These are phyloP conservation scores for Crotalus horridus DNA, from an alignment of 2,113 vertebrate genomes.

Conservation along the genomic window DNA sequence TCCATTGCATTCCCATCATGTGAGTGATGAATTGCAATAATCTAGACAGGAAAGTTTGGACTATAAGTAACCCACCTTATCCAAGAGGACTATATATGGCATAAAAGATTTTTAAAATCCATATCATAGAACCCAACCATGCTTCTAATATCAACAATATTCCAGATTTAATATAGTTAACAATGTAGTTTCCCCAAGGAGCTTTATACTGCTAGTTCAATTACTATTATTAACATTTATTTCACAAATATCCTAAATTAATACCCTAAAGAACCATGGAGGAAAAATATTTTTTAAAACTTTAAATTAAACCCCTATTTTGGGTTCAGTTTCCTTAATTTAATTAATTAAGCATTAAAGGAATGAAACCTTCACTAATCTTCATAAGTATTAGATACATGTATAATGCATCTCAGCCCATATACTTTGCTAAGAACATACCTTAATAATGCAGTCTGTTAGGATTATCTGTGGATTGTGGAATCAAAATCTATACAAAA, in stretches of 20 bases:
- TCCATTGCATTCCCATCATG: neutral
- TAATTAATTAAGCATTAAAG: conserved; percentile 37
- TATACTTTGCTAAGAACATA: neutral
- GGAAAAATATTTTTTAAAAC: neutral
- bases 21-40: neutral
- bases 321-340: conserved; percentile 37
- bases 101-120: neutral
- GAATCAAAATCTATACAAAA: neutral
- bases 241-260: neutral
- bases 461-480: neutral
- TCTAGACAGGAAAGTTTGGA: neutral
- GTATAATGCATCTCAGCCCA: neutral
- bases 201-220: neutral
- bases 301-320: conserved; percentile 29
- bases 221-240: neutral
- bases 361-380: neutral
- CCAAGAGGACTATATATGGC: neutral
- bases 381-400: neutral
- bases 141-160: conserved; percentile 6
- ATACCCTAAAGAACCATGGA: neutral
- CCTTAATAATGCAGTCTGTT: neutral
- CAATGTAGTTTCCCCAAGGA: neutral
- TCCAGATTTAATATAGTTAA: neutral
- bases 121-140: neutral
- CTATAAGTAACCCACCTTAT: neutral